Base-by-base conservation (phyloP, 2,113 vertebrate genomes). In the Emydura subglobosa region DNA sequence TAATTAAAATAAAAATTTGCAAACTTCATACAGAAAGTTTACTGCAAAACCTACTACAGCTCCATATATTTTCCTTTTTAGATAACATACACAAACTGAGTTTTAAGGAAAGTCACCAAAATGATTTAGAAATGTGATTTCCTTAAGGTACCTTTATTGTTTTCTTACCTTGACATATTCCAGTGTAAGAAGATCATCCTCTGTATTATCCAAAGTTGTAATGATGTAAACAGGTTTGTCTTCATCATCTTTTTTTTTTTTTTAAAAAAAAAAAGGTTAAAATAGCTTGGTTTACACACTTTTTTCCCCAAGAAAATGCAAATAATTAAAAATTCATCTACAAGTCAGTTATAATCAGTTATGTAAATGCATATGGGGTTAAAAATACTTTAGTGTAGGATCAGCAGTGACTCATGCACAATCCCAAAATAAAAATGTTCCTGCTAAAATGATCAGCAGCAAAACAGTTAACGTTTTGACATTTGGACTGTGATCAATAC, bases 131-230 rank as follows among this genome's bases (percentile, higher is more conserved):
- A 39, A 39, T 39, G 39, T 39, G 39, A 39, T 39, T 39, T 39
- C 39, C 39, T 39, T 39, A 39, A 87, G 10, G 10, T 9, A 85
- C 65, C 11, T 84, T 82, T 86, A 29, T 49, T 84, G 6, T 88
- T 57, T 90, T 50, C 93, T 94, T 98, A 99, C 99, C 98, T 99
- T 99, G 85, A 98, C 94, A 85, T 99, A 99, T 53, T 99, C 99
- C 95, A 99, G 80, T 7, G 98, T 99, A 53, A 99, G 98, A 59
- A 99, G 98, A 97, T 99, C 99, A 65, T 99, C 99, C 96, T 99
- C 98, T 14, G 97, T 98, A 94, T 99, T 99, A 98, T 99, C 99
- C 94, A 99, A 34, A 55, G 99, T 99, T 88, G 99, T 99, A 97
- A 99, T 95, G 91, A 99, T 98, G 94, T 99, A 99, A 98, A 99